phyloP scores from a whole-genome alignment of 2,113 vertebrate species.

The Sprattus sprattus region DNA sequence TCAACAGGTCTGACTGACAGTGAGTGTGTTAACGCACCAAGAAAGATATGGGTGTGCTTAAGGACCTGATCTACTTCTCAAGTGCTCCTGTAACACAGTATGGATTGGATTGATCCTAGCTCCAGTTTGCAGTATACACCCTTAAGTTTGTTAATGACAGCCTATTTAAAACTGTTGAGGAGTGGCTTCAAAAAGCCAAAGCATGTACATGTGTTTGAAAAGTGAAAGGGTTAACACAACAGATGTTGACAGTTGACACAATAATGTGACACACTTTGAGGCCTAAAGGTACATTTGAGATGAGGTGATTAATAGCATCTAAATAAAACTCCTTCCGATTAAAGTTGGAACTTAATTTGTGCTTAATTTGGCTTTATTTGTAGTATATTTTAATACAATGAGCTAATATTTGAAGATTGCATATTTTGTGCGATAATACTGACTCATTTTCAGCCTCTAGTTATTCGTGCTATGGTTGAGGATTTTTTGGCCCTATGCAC shows the following conservation, averaged over 20 bases:
- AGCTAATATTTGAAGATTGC: no score
- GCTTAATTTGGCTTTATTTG: no score
- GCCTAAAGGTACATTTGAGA: not conserved
- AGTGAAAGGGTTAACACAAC: no score
- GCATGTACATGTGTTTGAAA: not conserved
- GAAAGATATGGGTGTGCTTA: not conserved
- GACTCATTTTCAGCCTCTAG: not conserved
- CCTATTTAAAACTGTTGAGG: not conserved
- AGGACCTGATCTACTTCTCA: not conserved
- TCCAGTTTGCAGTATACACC: not conserved
- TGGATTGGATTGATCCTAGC: not conserved
- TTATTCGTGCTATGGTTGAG: not conserved
- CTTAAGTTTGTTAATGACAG: not conserved
- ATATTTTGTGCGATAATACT: not conserved
- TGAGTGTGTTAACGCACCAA: not conserved
- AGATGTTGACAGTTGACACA: no score
- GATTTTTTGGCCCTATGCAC: not conserved
- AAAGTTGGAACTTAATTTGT: no score
- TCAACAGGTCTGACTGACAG: slow-evolving; percentile 3
- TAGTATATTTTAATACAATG: no score
- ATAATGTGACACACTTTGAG: no score
- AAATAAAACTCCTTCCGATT: not conserved
- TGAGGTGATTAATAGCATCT: not conserved
- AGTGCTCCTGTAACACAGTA: not conserved
- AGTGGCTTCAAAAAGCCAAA: not conserved